A percentile compares a stretch with the other conserved stretches of the same genome.
phyloP scores from a whole-genome alignment of 2,113 vertebrate genomes.

The Australoheros scitulus region DNA sequence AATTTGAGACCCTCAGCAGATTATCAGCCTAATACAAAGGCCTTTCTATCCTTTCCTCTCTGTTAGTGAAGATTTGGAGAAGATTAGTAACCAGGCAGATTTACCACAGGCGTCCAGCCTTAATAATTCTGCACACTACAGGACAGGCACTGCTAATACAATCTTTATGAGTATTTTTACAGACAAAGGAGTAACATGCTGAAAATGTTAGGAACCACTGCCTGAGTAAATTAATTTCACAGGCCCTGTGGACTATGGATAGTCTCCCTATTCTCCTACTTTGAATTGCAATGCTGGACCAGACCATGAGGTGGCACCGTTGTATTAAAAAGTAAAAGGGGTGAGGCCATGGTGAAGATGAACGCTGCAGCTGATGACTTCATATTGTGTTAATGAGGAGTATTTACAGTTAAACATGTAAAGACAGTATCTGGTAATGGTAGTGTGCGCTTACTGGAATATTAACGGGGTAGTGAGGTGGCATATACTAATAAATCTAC shows the following conservation, averaged over 20 bases:
- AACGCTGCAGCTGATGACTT: slow-evolving; percentile 31
- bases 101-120: neutral
- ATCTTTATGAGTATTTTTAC: neutral
- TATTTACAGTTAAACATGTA: neutral
- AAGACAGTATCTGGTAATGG: neutral
- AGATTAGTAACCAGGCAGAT: slow-evolving; percentile 37
- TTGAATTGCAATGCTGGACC: neutral
- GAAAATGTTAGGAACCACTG: fast-evolving
- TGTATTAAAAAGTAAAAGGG: slow-evolving; percentile 35
- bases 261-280: neutral
- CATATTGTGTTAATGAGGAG: neutral
- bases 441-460: neutral
- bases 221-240: neutral
- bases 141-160: neutral
- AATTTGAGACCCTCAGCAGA: slow-evolving; percentile 52
- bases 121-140: neutral
- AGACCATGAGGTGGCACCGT: slow-evolving; percentile 50
- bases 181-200: neutral
- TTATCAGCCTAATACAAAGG: slow-evolving; percentile 43
- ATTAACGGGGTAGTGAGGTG: neutral
- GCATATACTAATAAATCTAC: neutral
- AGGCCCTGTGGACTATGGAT: neutral
- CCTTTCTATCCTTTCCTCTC: neutral
- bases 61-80: slow-evolving; percentile 6
- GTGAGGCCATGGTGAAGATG: slow-evolving; percentile 36